Percentiles rank a stretch among this genome's conserved stretches.
phyloP scores from a whole-genome alignment of 2,888 invertebrate species.

The Oegoconia quadripuncta region DNA sequence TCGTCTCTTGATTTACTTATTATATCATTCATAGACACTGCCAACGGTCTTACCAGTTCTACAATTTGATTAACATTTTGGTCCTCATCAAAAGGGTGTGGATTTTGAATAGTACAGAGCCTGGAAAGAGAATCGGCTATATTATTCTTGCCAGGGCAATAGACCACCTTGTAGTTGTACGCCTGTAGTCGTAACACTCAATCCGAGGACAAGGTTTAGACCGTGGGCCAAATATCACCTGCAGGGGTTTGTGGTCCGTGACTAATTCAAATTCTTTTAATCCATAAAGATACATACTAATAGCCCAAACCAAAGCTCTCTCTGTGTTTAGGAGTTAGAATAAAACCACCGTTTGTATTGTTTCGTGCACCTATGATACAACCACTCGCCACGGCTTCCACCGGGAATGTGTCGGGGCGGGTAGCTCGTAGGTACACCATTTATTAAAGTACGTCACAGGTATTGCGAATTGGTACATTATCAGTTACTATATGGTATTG shows the following conservation, averaged over 20 bases:
- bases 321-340: too few relatives aligned
- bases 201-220: conserved; percentile 35
- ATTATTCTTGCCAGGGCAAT: conserved; percentile 26
- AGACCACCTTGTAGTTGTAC: conserved; percentile 26
- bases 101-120: conserved; percentile 4
- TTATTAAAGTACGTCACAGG: too few relatives aligned
- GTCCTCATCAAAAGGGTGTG: conserved; percentile 8
- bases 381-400: too few relatives aligned
- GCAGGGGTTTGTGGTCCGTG: conserved; percentile 38
- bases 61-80: conserved; percentile 15
- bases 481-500: too few relatives aligned
- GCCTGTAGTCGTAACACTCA: conserved; percentile 30
- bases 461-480: too few relatives aligned
- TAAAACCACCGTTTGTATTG: too few relatives aligned
- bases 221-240: conserved; percentile 27
- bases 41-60: conserved; percentile 7
- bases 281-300: conserved; percentile 21
- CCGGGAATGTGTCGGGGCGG: too few relatives aligned
- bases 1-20: conserved; percentile 6
- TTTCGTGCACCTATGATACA: too few relatives aligned
- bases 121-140: conserved; percentile 27
- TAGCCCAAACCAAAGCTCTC: conserved; percentile 23
- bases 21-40: conserved; percentile 12
- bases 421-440: too few relatives aligned
- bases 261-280: conserved; percentile 26